Percentiles rank a stretch among this genome's conserved stretches.
phyloP scores from a whole-genome alignment of 2,113 vertebrate genomes.

The Bathybates hornii region DNA sequence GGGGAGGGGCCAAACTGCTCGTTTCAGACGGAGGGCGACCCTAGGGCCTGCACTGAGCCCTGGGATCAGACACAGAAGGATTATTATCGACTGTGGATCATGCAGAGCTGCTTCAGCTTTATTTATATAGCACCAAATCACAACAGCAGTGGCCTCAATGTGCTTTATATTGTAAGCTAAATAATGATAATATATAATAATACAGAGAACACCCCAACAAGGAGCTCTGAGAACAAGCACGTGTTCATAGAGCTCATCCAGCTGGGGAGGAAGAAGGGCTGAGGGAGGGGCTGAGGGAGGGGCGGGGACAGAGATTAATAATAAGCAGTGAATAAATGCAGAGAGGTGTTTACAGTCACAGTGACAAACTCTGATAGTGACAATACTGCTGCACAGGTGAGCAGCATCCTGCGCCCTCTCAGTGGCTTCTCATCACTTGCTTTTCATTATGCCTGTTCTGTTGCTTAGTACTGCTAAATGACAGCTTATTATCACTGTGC shows the following conservation, averaged over 20 bases:
- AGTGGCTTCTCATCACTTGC: neutral
- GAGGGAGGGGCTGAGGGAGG: neutral
- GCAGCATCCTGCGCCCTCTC: neutral
- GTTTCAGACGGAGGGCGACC: neutral
- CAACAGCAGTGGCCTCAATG: neutral
- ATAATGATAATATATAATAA: neutral
- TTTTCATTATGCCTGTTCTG: slow-evolving; percentile 4
- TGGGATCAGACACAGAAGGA: neutral
- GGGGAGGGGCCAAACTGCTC: neutral
- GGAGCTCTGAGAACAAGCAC: neutral
- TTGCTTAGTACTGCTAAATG: neutral
- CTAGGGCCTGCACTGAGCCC: neutral
- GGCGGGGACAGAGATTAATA: neutral
- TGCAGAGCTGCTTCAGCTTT: neutral
- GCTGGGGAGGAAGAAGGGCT: neutral
- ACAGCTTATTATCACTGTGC: neutral
- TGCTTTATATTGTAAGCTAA: neutral
- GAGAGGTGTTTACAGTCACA: neutral
- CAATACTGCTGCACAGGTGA: neutral
- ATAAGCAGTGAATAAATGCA: neutral
- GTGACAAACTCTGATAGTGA: neutral
- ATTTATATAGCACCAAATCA: neutral
- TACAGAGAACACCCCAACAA: neutral
- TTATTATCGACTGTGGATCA: neutral
- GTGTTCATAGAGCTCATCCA: neutral